Percentiles rank a stretch among this genome's conserved stretches.
These are phyloP conservation scores for Spilogale gracilis DNA, from an alignment of 2,113 vertebrate species.

Conservation along the genomic window DNA sequence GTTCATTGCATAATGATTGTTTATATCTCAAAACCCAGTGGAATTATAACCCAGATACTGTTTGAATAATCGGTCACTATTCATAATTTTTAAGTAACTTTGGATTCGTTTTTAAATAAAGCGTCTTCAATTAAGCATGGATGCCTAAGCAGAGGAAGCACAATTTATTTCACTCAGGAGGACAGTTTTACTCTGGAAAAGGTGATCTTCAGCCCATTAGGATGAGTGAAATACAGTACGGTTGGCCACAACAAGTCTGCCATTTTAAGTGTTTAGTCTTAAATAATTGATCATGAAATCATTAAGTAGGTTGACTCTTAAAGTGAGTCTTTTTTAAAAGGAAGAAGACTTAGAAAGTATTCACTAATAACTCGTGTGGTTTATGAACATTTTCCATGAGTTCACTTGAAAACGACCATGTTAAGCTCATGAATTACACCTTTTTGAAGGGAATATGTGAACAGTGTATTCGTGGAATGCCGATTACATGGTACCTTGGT, in stretches of 20 bases:
- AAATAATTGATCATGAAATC: conserved; percentile 44
- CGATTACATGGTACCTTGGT: neutral
- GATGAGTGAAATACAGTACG: neutral
- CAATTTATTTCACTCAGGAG: conserved; percentile 12
- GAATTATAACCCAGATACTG: neutral
- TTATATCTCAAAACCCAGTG: neutral
- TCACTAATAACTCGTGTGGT: neutral
- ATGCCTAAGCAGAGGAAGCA: neutral
- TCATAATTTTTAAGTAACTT: conserved; percentile 33
- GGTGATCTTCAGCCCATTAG: neutral
- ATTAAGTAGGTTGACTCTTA: conserved; percentile 26
- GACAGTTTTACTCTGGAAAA: conserved; percentile 53
- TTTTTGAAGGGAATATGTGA: conserved; percentile 22
- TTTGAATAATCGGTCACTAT: neutral
- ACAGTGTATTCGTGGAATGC: neutral
- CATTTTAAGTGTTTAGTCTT: conserved; percentile 20
- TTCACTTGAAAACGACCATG: neutral
- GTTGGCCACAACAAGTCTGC: neutral
- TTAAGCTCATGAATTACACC: conserved; percentile 1
- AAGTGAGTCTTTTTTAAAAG: neutral
- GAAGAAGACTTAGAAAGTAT: neutral
- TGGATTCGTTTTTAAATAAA: conserved; percentile 5
- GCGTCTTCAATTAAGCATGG: neutral
- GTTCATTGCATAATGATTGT: conserved; percentile 7
- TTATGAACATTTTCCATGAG: conserved; percentile 47